A percentile compares a stretch with the other conserved stretches of the same genome.
Evolutionary conservation across 2,888 invertebrate species (phyloP).

Genomic region (Quadroppia sp.): DNA sequence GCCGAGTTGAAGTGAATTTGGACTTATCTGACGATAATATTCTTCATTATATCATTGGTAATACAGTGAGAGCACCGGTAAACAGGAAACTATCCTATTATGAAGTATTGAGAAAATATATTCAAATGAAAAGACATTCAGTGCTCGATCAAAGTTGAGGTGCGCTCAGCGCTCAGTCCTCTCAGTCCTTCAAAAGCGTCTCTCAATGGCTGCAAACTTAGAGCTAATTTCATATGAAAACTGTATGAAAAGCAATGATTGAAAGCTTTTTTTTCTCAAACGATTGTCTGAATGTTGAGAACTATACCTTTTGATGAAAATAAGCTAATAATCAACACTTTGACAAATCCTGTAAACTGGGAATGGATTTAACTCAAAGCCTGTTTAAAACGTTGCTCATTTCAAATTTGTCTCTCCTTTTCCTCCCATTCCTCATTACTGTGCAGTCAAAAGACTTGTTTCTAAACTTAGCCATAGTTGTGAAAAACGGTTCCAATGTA

Average conservation of each 20-base stretch:
- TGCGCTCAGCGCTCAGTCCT: not conserved
- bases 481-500: not conserved
- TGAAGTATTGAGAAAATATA: slow-evolving; percentile 22
- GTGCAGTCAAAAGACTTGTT: not conserved
- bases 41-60: slow-evolving; percentile 11
- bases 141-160: slow-evolving; percentile 30
- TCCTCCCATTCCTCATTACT: slow-evolving; percentile 8
- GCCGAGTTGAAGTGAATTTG: not conserved
- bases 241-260: slow-evolving; percentile 16
- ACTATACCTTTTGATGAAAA: slow-evolving; percentile 8
- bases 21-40: slow-evolving; percentile 2
- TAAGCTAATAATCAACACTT: slow-evolving; percentile 30
- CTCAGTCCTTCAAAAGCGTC: no score
- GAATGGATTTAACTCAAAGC: slow-evolving; percentile 23
- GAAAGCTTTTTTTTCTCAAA: not conserved
- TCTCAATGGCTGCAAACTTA: slow-evolving; percentile 19
- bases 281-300: not conserved
- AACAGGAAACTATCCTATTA: slow-evolving; percentile 29
- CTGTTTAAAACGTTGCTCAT: slow-evolving; percentile 21
- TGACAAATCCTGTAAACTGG: not conserved
- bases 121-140: not conserved
- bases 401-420: slow-evolving; percentile 22
- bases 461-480: not conserved
- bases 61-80: slow-evolving; percentile 9
- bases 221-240: slow-evolving; percentile 29